These are phyloP conservation scores for Prionace glauca DNA, from an alignment of 2,797 vertebrate species.

Conservation along the genomic window DNA sequence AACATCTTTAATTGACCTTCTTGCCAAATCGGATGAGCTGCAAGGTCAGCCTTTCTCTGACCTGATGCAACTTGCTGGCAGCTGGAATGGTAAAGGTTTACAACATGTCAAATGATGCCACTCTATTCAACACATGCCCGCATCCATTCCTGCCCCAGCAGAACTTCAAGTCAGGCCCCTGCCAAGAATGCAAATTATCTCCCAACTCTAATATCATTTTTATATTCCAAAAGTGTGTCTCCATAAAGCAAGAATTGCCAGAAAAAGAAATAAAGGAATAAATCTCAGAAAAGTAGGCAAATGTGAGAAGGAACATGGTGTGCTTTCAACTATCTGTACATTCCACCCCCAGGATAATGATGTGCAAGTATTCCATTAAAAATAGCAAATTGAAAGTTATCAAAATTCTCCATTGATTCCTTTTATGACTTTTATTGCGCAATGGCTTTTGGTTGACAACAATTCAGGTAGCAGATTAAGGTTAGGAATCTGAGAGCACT, in stretches of 20 bases:
- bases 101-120: too few relatives aligned
- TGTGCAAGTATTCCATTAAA: background rate
- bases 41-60: too few relatives aligned
- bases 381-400: background rate
- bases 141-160: too few relatives aligned
- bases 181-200: background rate
- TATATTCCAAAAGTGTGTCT: background rate
- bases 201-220: background rate
- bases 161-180: background rate
- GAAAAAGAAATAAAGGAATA: background rate
- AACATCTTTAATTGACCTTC: too few relatives aligned
- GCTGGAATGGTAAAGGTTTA: too few relatives aligned
- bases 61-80: too few relatives aligned
- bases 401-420: background rate
- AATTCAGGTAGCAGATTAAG: background rate
- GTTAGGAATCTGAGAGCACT: background rate
- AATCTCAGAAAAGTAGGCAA: too few relatives aligned
- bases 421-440: background rate
- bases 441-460: background rate
- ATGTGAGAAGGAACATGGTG: background rate
- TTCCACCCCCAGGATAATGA: background rate
- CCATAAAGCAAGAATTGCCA: background rate
- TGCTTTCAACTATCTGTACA: background rate
- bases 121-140: too few relatives aligned
- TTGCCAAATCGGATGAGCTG: too few relatives aligned